These are phyloP conservation scores for Dipus sagitta DNA, from an alignment of 2,797 vertebrate species.

Conservation along the genomic window DNA sequence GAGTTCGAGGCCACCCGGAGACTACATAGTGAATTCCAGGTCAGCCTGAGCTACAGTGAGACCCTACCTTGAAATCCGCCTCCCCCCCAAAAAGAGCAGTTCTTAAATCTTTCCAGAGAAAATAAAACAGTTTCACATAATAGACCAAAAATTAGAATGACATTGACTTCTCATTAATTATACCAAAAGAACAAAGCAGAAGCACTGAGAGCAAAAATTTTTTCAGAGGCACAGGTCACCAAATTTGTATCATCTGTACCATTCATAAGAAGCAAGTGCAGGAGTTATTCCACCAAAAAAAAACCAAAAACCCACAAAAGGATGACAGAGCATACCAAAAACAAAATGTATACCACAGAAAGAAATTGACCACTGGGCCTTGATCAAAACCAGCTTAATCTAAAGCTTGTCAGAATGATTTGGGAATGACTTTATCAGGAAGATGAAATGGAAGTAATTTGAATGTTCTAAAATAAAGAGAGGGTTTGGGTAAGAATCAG, in stretches of 20 bases:
- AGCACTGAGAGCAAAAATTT: neutral
- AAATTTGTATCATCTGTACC: neutral
- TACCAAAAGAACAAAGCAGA: neutral
- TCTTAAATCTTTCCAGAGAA: neutral
- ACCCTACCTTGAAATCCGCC: too few species aligned
- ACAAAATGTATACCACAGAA: neutral
- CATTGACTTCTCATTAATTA: neutral
- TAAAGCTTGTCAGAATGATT: neutral
- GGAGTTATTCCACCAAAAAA: neutral
- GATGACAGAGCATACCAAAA: neutral
- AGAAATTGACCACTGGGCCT: neutral
- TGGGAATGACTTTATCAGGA: neutral
- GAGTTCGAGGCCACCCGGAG: too few species aligned
- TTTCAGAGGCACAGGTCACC: neutral
- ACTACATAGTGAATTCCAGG: too few species aligned
- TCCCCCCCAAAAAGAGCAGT: neutral
- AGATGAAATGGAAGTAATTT: neutral
- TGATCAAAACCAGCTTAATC: neutral
- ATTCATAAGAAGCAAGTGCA: neutral
- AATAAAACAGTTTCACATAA: neutral
- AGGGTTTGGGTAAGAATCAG: too few species aligned
- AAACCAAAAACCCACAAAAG: neutral
- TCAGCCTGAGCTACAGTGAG: too few species aligned
- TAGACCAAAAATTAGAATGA: neutral
- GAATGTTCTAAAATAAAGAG: neutral